Base-by-base conservation (phyloP, 2,888 invertebrate genomes). In the Pedicia rivosa region DNA sequence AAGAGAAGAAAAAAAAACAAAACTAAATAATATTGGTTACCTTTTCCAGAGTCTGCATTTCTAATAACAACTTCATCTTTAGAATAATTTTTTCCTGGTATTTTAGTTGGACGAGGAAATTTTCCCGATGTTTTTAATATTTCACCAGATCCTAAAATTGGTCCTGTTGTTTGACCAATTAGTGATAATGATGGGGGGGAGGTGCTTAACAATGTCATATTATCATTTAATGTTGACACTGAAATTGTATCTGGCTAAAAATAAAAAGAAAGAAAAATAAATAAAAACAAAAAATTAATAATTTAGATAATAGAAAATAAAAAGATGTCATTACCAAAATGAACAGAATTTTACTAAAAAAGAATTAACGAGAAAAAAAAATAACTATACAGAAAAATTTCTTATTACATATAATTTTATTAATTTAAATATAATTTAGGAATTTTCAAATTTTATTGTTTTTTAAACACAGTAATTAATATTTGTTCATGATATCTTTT, bases 11-110 rank as follows among this genome's bases (percentile, higher is more conserved):
- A n/a, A n/a, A n/a, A n/a, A n/a, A n/a, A n/a, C n/a, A n/a, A n/a
- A n/a, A n/a, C n/a, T n/a, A n/a, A n/a, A 24, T 10, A 24, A 24
- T 24, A 8, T 24, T 28, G 26, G 53, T 59, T 65, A 88, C 91
- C 91, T 81, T 92, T 92, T 54, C 92, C 92, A 36, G 90, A 91
- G 64, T 92, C 92, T 43, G 88, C 84, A 61, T 92, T 92, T 46
- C 90, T 72, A 52, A 94, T 94, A 43, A 91, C 83, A 44, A 91
- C 84, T 64, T 94, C 92, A 57, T 92, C 91, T 60, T 91, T 88
- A 53, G 86, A 87, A 63, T 88, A 90, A 57, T 84, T 88, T 64
- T 90, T 90, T 48, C 87, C 87, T 34, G 87, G 83, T 49, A 90
- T 83, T 61, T 86, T 80, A 9, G 87, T 86, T 27, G 88, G 87